These are phyloP conservation scores for Smittia sp. DNA, from an alignment of 2,888 invertebrate genomes.

Conservation along the genomic window DNA sequence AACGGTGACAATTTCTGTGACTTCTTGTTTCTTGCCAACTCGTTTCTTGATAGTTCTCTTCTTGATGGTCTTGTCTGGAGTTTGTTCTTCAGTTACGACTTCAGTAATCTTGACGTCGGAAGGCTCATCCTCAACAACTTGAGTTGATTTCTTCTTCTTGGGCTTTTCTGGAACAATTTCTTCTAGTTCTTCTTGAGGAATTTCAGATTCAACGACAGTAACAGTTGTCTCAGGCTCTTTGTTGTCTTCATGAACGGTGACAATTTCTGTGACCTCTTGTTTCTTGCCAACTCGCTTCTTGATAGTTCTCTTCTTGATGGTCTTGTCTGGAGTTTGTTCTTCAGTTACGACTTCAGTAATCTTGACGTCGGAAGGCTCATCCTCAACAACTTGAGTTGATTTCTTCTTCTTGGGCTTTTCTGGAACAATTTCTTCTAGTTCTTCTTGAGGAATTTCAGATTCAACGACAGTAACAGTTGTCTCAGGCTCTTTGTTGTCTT, in stretches of 20 bases:
- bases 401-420: conserved; percentile 43
- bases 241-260: conserved; percentile 48
- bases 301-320: conserved; percentile 47
- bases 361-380: conserved; percentile 45
- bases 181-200: conserved; percentile 44
- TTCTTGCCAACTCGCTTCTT: conserved; percentile 46
- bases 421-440: conserved; percentile 46
- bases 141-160: conserved; percentile 42
- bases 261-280: conserved; percentile 47
- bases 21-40: conserved; percentile 49
- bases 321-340: conserved; percentile 45
- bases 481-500: conserved; percentile 49
- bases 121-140: conserved; percentile 48
- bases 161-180: conserved; percentile 45
- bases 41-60: conserved; percentile 56
- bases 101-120: conserved; percentile 49
- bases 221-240: conserved; percentile 49
- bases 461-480: conserved; percentile 49
- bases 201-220: conserved; percentile 44
- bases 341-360: conserved; percentile 45
- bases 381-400: conserved; percentile 45
- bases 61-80: conserved; percentile 52
- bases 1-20: conserved; percentile 48
- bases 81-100: conserved; percentile 50
- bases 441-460: conserved; percentile 47